Percentiles rank a stretch among this genome's conserved stretches.
Evolutionary conservation across 2,888 invertebrate species (phyloP).

Genomic region (Hypercompe scribonia): DNA sequence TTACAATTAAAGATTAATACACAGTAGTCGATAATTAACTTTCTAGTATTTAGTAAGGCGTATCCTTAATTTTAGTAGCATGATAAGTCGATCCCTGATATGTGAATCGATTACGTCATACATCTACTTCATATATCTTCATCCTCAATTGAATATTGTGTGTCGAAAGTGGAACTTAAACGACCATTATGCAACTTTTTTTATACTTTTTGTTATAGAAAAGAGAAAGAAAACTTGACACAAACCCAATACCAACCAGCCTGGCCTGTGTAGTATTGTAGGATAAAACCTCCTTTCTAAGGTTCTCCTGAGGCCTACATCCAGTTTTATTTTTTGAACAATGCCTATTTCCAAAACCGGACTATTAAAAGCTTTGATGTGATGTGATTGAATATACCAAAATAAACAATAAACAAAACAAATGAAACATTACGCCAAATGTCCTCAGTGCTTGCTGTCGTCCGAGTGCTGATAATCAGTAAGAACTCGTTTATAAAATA

Average conservation of each 20-base stretch:
- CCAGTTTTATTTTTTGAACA: too few relatives aligned
- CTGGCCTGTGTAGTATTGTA: too few relatives aligned
- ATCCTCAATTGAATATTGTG: constrained; percentile 49
- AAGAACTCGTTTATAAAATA: not conserved
- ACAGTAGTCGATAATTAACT: not conserved
- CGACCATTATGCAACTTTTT: constrained; percentile 30
- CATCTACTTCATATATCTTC: constrained; percentile 45
- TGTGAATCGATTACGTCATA: constrained; percentile 50
- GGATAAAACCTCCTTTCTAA: too few relatives aligned
- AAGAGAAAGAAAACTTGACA: too few relatives aligned
- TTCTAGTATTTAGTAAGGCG: not conserved
- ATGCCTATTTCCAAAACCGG: too few relatives aligned
- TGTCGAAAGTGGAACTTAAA: constrained; percentile 15
- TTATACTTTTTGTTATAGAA: constrained; percentile 25
- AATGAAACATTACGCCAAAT: too few relatives aligned
- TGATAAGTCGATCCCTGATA: constrained; percentile 29
- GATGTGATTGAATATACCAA: too few relatives aligned
- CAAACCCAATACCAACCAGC: too few relatives aligned
- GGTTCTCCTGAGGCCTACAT: too few relatives aligned
- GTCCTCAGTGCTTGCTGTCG: not conserved
- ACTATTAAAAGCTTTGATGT: too few relatives aligned
- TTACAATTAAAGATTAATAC: not conserved
- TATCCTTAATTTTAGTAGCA: constrained; percentile 39
- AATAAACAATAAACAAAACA: too few relatives aligned
- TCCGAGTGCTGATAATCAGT: not conserved